Conservation (phyloP, 2,797 vertebrate genomes). For the Anisognathus igniventris region DNA sequence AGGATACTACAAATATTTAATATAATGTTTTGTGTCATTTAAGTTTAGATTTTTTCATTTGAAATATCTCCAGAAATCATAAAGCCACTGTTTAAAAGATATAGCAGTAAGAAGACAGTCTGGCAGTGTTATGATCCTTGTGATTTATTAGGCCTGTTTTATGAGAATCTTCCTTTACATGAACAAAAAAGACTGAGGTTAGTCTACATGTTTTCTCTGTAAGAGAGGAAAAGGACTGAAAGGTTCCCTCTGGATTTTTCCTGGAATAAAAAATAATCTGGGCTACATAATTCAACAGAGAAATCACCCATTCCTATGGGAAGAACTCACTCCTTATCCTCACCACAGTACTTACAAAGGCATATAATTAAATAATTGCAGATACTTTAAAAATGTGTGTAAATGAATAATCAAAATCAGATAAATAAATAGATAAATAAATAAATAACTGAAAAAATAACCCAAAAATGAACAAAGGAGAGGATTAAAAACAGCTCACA, state of each 20-base stretch:
- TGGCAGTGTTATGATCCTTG: not conserved
- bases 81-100: not conserved
- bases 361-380: not conserved
- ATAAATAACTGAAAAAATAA: not conserved
- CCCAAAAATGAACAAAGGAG: fast-evolving
- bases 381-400: not conserved
- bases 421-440: not conserved
- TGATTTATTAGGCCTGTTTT: not conserved
- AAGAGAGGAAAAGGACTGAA: not conserved
- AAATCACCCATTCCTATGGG: not conserved
- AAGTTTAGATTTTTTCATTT: not conserved
- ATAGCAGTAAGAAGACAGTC: not conserved
- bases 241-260: not conserved
- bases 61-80: not conserved
- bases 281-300: not conserved
- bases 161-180: not conserved
- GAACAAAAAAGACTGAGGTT: not conserved
- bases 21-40: not conserved
- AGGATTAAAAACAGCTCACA: not conserved
- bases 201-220: not conserved
- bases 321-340: not conserved
- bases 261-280: not conserved
- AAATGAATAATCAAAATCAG: not conserved
- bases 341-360: not conserved
- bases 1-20: not conserved